Evolutionary conservation across 2,888 invertebrate species (phyloP), one percentile per base, ranked within the genome.

Genomic region (Nomada hirtipes): DNA sequence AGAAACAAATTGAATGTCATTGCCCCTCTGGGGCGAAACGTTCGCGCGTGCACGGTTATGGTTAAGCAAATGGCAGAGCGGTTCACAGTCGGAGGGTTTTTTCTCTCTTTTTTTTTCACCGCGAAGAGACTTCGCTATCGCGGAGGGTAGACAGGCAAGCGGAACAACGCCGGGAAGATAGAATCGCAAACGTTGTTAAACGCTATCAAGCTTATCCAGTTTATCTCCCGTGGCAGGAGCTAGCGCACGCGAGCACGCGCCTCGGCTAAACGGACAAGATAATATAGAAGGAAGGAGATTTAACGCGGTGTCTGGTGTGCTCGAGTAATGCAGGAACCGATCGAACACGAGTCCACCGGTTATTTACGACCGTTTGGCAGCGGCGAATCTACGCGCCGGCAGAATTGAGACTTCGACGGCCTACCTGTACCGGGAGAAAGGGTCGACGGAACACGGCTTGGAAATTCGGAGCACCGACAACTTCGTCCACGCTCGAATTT

Each of bases 181-280:
- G 72, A 69, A 79, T 73, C 73, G 61, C 52, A 26, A 36, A 74
- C 72, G 70, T 59, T 61, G 72, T 64, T 52, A 13, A 72, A 70
- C 76, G 69, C 71, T 78, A 84, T 84, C 82, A 11, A 36, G 52
- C 70, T 84, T 73, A 84, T 84, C 84, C 70, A 57, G 77, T 82
- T 73, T 82, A 84, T 82, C 77, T 70, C 11, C 15, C 26, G 59
- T 57, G 83, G 67, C 71, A 72, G 70, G 55, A 82, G 67, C 50
- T 9, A 42, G 60, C 65, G 73, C 74, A 61, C 44, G 68, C 75
- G 67, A 73, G 82, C 84, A 78, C 85, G 74, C 76, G 85, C 76
- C 63, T 53, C 72, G 63, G 72, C 76, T 83, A 68, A 71, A 74
- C 60, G 60, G 83, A 85, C 78, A 68, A 79, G 79, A 70, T 81